phyloP scores from a whole-genome alignment of 2,888 invertebrate genomes.

The Yponomeuta malinellus region DNA sequence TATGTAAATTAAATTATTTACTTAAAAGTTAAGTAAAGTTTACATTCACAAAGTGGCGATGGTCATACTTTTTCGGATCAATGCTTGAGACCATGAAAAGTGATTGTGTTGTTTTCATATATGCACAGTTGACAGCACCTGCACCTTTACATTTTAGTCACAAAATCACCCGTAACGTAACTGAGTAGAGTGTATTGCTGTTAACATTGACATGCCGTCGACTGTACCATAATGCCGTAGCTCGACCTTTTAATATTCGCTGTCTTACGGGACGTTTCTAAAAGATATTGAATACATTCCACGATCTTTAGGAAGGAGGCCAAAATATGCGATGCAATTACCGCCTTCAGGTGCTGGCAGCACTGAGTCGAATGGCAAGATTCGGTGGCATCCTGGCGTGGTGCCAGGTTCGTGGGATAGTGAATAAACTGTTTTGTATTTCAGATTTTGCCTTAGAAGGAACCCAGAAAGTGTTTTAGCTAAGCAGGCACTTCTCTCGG shows the following conservation, averaged over 20 bases:
- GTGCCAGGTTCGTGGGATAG: slow-evolving; percentile 8
- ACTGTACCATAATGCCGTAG: too few species aligned
- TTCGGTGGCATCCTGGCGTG: slow-evolving; percentile 17
- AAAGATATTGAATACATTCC: slow-evolving; percentile 15
- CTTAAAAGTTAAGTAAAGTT: too few species aligned
- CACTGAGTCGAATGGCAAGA: slow-evolving; percentile 13
- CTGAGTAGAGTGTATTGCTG: too few species aligned
- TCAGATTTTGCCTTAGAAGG: slow-evolving; percentile 11
- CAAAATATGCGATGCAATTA: slow-evolving; percentile 41
- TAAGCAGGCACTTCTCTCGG: not conserved
- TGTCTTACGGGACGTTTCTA: not conserved
- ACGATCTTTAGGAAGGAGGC: slow-evolving; percentile 21
- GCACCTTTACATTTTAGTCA: too few species aligned
- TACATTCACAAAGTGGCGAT: too few species aligned
- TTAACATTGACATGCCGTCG: too few species aligned
- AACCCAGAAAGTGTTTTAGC: not conserved
- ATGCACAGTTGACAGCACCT: too few species aligned
- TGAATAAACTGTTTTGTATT: slow-evolving; percentile 19
- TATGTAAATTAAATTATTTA: too few species aligned
- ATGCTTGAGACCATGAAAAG: too few species aligned
- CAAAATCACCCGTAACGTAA: too few species aligned
- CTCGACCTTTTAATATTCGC: not conserved
- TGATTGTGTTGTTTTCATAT: too few species aligned
- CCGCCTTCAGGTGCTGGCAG: slow-evolving; percentile 38
- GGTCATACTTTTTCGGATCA: too few species aligned